These are phyloP conservation scores for Uromys caudimaculatus DNA, from an alignment of 2,797 vertebrate genomes.

Conservation along the genomic window DNA sequence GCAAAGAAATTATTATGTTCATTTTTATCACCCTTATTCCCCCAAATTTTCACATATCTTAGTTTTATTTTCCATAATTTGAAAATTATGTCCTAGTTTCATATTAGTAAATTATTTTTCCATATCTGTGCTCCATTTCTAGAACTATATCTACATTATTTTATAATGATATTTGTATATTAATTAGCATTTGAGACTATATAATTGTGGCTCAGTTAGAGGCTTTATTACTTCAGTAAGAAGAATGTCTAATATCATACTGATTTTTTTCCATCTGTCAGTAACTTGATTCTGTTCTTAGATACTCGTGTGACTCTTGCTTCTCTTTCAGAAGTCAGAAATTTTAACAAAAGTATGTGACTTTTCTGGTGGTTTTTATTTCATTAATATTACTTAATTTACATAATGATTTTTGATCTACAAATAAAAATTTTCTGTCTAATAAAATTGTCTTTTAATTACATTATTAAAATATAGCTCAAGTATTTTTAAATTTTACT, in stretches of 20 bases:
- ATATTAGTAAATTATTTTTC: constrained; percentile 6
- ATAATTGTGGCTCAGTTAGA: neutral
- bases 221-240: neutral
- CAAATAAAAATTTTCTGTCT: neutral
- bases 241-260: neutral
- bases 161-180: neutral
- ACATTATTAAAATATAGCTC: constrained; percentile 11
- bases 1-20: constrained; percentile 29
- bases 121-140: neutral
- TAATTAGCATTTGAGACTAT: constrained; percentile 44
- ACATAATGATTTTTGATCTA: neutral
- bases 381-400: neutral
- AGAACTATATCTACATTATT: constrained; percentile 41
- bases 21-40: neutral
- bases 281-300: neutral
- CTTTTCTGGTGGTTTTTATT: neutral
- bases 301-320: neutral
- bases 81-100: constrained; percentile 34
- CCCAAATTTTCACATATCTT: neutral
- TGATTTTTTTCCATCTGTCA: neutral
- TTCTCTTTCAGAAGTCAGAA: constrained; percentile 15
- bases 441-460: neutral
- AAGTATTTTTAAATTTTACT: constrained; percentile 15
- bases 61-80: constrained; percentile 7
- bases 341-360: neutral